These are phyloP conservation scores for Ladona fulva DNA, from an alignment of 1,140 invertebrate species.

Conservation along the genomic window DNA sequence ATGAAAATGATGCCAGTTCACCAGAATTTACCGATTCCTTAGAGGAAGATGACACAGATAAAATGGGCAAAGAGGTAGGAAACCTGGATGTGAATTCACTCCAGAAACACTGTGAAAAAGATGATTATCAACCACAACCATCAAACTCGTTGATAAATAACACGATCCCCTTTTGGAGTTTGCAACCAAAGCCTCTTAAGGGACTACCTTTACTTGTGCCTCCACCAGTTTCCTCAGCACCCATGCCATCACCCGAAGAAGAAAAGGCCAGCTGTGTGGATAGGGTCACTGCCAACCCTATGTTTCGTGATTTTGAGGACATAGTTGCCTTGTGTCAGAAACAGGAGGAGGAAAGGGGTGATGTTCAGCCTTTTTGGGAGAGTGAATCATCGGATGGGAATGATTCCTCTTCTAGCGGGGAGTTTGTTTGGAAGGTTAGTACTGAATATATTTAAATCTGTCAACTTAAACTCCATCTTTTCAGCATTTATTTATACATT, in stretches of 20 bases:
- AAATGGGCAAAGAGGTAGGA: not conserved
- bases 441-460: not conserved
- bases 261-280: conserved; percentile 14
- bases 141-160: not conserved
- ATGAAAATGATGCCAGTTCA: not conserved
- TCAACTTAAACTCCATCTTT: too few species aligned
- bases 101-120: not conserved
- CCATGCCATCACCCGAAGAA: conserved; percentile 29
- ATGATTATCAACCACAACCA: not conserved
- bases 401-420: conserved; percentile 53
- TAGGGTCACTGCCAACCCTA: not conserved
- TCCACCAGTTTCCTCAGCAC: conserved; percentile 19
- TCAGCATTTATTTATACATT: too few species aligned
- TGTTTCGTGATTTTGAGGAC: not conserved
- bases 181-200: not conserved
- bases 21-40: conserved; percentile 31
- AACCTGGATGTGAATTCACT: not conserved
- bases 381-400: conserved; percentile 32
- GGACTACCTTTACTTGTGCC: not conserved
- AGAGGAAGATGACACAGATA: not conserved
- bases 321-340: not conserved
- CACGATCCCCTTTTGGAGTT: not conserved
- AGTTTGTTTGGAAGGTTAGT: conserved; percentile 67
- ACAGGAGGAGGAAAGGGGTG: not conserved
- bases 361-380: conserved; percentile 31